Base-by-base conservation (phyloP, 1,140 invertebrate genomes). In the Drosophila mojavensis region DNA sequence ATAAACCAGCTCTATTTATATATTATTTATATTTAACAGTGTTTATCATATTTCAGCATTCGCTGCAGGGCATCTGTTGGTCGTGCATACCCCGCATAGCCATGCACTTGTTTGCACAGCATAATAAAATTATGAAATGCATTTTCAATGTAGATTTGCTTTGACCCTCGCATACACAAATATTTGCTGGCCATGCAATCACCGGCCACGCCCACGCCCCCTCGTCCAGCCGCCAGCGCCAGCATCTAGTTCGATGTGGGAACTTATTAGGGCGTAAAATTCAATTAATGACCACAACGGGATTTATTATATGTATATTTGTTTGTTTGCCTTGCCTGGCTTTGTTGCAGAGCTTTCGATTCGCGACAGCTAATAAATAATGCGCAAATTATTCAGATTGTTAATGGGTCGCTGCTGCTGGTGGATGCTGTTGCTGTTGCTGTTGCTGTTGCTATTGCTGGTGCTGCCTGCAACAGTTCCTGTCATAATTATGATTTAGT, bases 401-500 rank as follows among this genome's bases (percentile, higher is more conserved):
- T 80, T 84, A 80, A 84, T 80, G 81, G 81, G 64, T 15, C 48
- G 33, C 56, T 43, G 56, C 26, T 68, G 55, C 47, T 64, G 36
- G 17, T 45, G n/a, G n/a, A 24, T 68, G 72, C 65, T 47, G 56
- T 7, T 69, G 61, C 28, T 64, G 17, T 17, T 17, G 67, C 36
- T 39, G 43, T n/a, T 71, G 61, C 36, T 30, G 28, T 0, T 67
- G 72, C 64, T 47, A 56, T 10, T 74, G 60, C 26, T 63, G 67
- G 17, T 39, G 51, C 26, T 71, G 62, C 36, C 54, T 51, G 79
- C 77, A 63, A 77, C 79, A 81, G 69, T 78, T 63, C 80, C 80
- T 83, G 80, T 70, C 80, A 71, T 73, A 75, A 60, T 79, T 83
- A 83, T 82, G 79, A 82, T 82, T 82, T 82, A 82, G 79, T 75